A percentile compares a stretch with the other conserved stretches of the same genome.
Conservation (phyloP, 2,113 vertebrate species). For the Syngnathoides biaculeatus region DNA sequence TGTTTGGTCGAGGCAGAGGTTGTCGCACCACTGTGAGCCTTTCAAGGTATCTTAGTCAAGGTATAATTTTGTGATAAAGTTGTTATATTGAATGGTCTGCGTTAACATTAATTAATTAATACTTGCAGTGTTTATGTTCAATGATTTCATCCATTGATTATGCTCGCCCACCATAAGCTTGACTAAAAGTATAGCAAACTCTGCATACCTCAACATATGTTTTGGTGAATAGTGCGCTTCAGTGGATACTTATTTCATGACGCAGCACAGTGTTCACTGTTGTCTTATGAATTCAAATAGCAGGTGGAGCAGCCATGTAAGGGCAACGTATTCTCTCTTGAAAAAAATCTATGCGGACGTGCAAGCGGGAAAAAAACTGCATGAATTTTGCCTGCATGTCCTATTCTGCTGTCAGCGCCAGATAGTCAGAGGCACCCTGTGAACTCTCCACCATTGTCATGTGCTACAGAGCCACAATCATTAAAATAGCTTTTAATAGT, state of each 20-base stretch:
- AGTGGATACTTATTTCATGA: constrained; percentile 33
- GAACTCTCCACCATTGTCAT: constrained; percentile 44
- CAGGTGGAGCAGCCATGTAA: constrained; percentile 63
- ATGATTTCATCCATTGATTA: background rate
- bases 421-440: constrained; percentile 62
- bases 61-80: background rate
- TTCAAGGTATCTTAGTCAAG: background rate
- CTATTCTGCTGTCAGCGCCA: constrained; percentile 61
- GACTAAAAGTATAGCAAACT: constrained; percentile 30
- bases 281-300: constrained; percentile 51
- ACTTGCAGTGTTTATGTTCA: constrained; percentile 8
- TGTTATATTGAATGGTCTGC: background rate
- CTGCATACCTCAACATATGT: constrained; percentile 20
- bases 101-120: background rate
- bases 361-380: constrained; percentile 51
- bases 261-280: constrained; percentile 34
- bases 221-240: constrained; percentile 17
- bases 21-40: background rate
- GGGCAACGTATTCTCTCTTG: constrained; percentile 59
- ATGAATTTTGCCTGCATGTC: constrained; percentile 40
- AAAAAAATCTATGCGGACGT: constrained; percentile 69
- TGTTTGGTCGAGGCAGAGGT: background rate
- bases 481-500: constrained; percentile 41
- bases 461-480: constrained; percentile 45
- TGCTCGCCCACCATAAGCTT: constrained; percentile 17